These are phyloP conservation scores for Nanorana parkeri DNA, from an alignment of 2,113 vertebrate genomes.

Conservation along the genomic window DNA sequence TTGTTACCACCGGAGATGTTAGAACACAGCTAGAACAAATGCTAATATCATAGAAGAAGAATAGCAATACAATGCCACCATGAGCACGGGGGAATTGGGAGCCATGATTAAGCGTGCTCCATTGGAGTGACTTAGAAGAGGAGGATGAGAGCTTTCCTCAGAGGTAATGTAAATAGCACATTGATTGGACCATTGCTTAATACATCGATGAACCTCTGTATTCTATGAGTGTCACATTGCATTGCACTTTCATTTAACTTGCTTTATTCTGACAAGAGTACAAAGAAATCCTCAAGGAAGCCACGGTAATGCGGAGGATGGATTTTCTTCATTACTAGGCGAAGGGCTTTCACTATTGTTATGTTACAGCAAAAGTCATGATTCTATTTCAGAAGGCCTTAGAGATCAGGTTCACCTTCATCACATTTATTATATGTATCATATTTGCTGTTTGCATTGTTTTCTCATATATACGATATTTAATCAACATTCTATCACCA, in stretches of 20 bases:
- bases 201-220: conserved; percentile 34
- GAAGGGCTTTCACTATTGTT: too few relatives aligned
- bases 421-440: too few relatives aligned
- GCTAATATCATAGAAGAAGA: conserved; percentile 43
- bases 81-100: conserved; percentile 17
- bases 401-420: too few relatives aligned
- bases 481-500: too few relatives aligned
- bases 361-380: too few relatives aligned
- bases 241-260: conserved; percentile 30
- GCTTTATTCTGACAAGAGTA: background rate
- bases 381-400: too few relatives aligned
- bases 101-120: background rate
- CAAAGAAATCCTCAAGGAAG: conserved; percentile 14
- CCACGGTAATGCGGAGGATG: background rate
- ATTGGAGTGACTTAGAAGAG: conserved; percentile 7
- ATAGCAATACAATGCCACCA: conserved; percentile 8
- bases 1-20: conserved; percentile 61
- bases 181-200: conserved; percentile 37
- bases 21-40: conserved; percentile 66
- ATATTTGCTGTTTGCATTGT: too few relatives aligned
- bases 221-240: conserved; percentile 24
- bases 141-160: conserved; percentile 34
- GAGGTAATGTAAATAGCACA: conserved; percentile 36
- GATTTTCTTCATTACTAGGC: background rate
- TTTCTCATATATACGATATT: too few relatives aligned